Base-by-base conservation (phyloP, 2,113 vertebrate genomes). In the Tychaedon coryphoeus region DNA sequence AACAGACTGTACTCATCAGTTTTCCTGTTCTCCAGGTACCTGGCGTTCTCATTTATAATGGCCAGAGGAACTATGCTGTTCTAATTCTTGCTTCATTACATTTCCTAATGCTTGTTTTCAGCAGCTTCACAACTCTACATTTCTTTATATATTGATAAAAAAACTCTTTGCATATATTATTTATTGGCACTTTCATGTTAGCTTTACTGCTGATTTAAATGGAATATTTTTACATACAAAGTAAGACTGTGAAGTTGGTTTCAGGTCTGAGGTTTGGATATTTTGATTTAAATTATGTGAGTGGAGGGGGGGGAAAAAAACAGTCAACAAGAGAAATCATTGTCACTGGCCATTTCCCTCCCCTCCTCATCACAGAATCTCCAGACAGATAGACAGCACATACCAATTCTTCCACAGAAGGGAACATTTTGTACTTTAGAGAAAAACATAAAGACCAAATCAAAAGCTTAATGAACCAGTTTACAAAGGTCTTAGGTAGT, bases 31-130 rank as follows among this genome's bases (percentile, higher is more conserved):
- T 98, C 97, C 98, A 98, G 98, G 98, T 98, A 98, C 97, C 97
- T 97, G 97, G 97, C 96, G 98, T 98, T 98, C 97, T 98, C 98
- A 98, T 98, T 98, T 98, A 98, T 97, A 98, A 98, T 98, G 98
- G 98, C 98, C 98, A 98, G 98, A 98, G 98, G 98, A 98, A 95
- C 98, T 98, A 90, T 90, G 67, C 98, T 98, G 98, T 97, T 98
- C 98, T 98, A 98, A 98, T 98, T 98, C 98, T 97, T 98, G 97
- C 97, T 97, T 98, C 98, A 98, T 97, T 98, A 98, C 98, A 97
- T 98, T 97, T 98, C 97, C 97, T 98, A 98, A 98, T 98, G 97
- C 95, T 66, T 97, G 97, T 98, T 98, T 97, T 96, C 97, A 93
- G 95, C 97, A 96, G 97, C 97, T 98, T 98, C 97, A 92, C 97